A percentile compares a stretch with the other conserved stretches of the same genome.
These are phyloP conservation scores for Orchestia grillus DNA, from an alignment of 1,140 invertebrate species.

Conservation along the genomic window DNA sequence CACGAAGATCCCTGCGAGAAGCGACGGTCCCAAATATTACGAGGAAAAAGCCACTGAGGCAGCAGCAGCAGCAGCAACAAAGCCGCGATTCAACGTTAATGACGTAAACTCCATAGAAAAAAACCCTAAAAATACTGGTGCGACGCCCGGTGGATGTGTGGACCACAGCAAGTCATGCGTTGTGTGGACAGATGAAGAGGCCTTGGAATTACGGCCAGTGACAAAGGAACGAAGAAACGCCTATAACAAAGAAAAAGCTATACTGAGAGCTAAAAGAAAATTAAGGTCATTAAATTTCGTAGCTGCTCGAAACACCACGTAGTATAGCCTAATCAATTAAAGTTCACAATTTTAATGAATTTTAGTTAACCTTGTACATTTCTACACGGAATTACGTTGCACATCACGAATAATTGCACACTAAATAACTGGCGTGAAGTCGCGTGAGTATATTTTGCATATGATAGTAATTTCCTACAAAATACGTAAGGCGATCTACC, in stretches of 20 bases:
- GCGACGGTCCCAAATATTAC: not conserved
- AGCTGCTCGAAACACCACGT: not conserved
- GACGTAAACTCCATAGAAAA: not conserved
- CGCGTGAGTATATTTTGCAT: not conserved
- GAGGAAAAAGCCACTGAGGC: not conserved
- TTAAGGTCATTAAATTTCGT: slow-evolving; percentile 34
- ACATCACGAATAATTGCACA: not conserved
- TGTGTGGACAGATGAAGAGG: slow-evolving; percentile 3
- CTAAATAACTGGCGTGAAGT: not conserved
- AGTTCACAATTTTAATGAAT: not conserved
- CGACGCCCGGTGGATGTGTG: not conserved
- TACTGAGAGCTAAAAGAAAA: slow-evolving; percentile 24
- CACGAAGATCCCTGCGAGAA: not conserved
- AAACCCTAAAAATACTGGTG: not conserved
- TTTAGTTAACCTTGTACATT: not conserved
- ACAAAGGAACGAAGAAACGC: not conserved
- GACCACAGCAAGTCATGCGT: not conserved
- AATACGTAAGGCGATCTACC: not conserved
- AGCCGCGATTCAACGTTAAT: not conserved
- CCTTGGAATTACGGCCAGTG: not conserved
- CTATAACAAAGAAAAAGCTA: not conserved
- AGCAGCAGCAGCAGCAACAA: not conserved
- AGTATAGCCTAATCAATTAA: not conserved
- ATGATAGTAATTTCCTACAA: not conserved
- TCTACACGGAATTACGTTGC: not conserved